Base-by-base conservation (phyloP, 2,113 vertebrate species). In the Elaphurus davidianus region DNA sequence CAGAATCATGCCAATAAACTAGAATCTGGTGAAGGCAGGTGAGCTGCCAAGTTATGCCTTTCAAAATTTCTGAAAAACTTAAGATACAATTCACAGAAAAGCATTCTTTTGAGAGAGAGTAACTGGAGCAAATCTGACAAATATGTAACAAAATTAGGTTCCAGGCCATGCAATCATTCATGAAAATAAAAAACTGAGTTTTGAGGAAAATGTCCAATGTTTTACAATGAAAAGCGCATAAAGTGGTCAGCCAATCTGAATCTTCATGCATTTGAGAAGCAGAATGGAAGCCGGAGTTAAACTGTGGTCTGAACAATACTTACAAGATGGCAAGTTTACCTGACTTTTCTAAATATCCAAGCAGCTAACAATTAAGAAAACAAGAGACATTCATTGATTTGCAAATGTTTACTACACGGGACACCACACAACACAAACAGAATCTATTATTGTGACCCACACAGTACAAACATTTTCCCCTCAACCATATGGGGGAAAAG, bases 341-440 rank as follows among this genome's bases (percentile, higher is more conserved):
- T 99, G 99, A 99, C 99, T 98, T 98, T 98, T 98, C 98, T 98
- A 99, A 99, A 97, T 98, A 98, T 98, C 99, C 99, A 99, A 99
- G 99, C 99, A 97, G 99, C 99, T 98, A 99, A 99, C 98, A 99
- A 99, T 99, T 98, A 99, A 99, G 98, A 99, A 99, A 99, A 99
- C 98, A 99, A 99, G 96, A 99, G 95, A 99, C 96, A 98, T 99
- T 98, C 93, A 86, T 98, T 99, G 98, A 98, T 99, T 99, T 98
- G 93, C 95, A 98, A 97, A 97, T 97, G 97, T 98, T 98, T 95
- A 98, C 97, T 83, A 98, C 93, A 97, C 97, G 55, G 78, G 97
- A 85, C 98, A 98, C 85, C 95, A 98, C 98, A 94, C 82, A 99
- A 97, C 81, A 98, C 97, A 99, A 96, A 99, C 83, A 98, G 43